Evolutionary conservation across 2,113 vertebrate species (phyloP).

Genomic region (Odobenus rosmarus): DNA sequence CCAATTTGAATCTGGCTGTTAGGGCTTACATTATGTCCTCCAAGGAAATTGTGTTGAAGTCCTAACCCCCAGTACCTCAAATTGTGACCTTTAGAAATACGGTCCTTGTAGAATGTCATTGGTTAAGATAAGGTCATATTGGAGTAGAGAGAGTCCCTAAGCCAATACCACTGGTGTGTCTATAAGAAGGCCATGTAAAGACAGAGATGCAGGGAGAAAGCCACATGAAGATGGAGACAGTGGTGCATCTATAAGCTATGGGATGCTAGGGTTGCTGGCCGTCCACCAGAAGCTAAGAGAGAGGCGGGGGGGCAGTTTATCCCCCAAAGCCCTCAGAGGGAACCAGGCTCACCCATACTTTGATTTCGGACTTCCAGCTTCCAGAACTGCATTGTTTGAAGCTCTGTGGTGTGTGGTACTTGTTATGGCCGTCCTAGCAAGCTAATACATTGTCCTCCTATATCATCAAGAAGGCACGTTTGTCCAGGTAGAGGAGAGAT

Average conservation of each 20-base stretch:
- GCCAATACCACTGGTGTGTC: background rate
- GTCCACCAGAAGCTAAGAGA: background rate
- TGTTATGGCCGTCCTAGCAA: background rate
- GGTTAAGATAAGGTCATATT: background rate
- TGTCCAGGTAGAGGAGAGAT: background rate
- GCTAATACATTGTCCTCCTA: background rate
- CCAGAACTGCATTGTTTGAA: background rate
- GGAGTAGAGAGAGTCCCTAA: background rate
- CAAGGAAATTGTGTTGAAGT: background rate
- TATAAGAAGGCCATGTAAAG: background rate
- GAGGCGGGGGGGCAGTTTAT: background rate
- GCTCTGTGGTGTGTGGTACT: background rate
- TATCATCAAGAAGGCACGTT: fast-evolving
- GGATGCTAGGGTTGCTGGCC: fast-evolving
- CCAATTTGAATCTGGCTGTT: background rate
- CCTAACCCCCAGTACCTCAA: background rate
- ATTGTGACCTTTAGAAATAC: background rate
- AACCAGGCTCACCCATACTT: background rate
- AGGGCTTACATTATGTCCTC: background rate
- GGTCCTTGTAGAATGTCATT: too few species aligned
- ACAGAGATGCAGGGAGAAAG: background rate
- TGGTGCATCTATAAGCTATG: background rate
- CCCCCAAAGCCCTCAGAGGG: background rate
- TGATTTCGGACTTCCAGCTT: background rate
- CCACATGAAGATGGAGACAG: background rate